Evolutionary conservation across 2,888 invertebrate genomes (phyloP), one percentile per base, ranked within the genome.

Genomic region (Ernsta delagoae): DNA sequence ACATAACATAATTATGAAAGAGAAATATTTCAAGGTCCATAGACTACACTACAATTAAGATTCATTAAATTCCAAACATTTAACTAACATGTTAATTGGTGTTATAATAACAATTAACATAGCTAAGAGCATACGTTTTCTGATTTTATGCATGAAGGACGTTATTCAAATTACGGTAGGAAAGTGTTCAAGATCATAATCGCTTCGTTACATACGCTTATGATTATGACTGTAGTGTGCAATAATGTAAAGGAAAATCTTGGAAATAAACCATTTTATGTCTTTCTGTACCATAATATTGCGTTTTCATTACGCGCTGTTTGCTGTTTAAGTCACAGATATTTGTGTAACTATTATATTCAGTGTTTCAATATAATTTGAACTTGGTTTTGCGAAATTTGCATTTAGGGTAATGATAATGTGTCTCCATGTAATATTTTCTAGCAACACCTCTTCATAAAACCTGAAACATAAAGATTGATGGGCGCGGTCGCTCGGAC

Each of bases 401-500:
- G 3, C 39, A 36, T 53, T 60, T 11, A 53, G 66, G 59, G n/a
- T 39, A 50, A 59, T 53, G 66, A 54, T 43, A 54, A 36, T 36
- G 5, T 36, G 16, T 11, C 5, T 57, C 34, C 36, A 5, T 48
- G 36, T 45, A 65, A 48, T 65, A 57, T 48, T 31, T 31, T 31
- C 11, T 31, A 16, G 43, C 34, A 53, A 60, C 53, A 45, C n/a
- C 53, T 53, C 50, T 59, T 12, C 66, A 54, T 60, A 53, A 59
- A 54, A 54, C 43, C 60, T 60, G 59, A 66, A 66, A 66, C 53
- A 43, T 66, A 43, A 66, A 66, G 54, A 60, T 54, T 67, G 61
- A 61, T 61, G 36, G 88, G 89, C 75, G 86, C 77, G 86, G 84
- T 80, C 81, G 78, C 60, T 71, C 34, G 31, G 53, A 45, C 36